phyloP scores from a whole-genome alignment of 2,113 vertebrate species.

The Neopipo cinnamomea region DNA sequence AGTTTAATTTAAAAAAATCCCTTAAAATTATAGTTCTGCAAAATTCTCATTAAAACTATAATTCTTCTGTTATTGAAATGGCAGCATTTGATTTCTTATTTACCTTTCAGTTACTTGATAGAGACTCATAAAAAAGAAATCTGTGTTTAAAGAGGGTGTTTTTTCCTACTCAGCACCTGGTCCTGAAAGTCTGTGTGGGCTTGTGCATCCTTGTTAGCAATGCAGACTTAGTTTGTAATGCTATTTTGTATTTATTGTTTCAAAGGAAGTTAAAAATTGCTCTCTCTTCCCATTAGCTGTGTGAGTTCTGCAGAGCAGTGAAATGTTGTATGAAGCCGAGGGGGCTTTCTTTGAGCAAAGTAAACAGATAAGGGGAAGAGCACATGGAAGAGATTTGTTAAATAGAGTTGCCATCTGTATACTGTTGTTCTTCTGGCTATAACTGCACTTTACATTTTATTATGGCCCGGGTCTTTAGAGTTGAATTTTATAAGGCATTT shows the following conservation, averaged over 20 bases:
- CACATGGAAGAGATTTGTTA: background rate
- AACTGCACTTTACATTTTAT: conserved; percentile 30
- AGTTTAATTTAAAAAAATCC: background rate
- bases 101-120: background rate
- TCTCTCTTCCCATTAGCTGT: background rate
- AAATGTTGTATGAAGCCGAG: background rate
- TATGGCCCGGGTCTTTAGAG: background rate
- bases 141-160: background rate
- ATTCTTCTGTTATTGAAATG: background rate
- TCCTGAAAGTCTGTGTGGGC: background rate
- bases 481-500: background rate
- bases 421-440: conserved; percentile 44
- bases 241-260: background rate
- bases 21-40: background rate
- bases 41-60: background rate
- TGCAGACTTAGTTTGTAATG: background rate
- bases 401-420: background rate
- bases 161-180: background rate
- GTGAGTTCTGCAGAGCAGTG: background rate
- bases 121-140: background rate
- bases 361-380: background rate
- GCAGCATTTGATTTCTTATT: background rate
- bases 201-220: background rate
- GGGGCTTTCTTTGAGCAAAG: background rate
- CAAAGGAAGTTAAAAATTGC: background rate